phyloP scores from a whole-genome alignment of 2,888 invertebrate species.

The Chymomyza caudatula region DNA sequence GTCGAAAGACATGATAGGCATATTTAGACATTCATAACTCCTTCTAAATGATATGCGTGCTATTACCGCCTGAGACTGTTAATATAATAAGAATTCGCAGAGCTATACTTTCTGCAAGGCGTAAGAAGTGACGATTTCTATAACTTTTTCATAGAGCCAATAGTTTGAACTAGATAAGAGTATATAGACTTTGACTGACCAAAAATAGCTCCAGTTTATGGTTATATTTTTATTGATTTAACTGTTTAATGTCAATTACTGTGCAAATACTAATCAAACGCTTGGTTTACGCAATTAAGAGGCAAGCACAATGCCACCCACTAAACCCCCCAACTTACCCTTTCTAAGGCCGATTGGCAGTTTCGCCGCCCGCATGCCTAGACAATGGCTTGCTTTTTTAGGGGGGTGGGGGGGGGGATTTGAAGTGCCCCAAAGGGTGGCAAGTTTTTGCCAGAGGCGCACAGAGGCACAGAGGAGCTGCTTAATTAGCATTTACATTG shows the following conservation, averaged over 20 bases:
- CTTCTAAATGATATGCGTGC: too few relatives aligned
- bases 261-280: conserved; percentile 66
- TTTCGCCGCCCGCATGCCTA: neutral
- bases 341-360: neutral
- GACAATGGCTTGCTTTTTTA: neutral
- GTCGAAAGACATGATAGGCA: too few relatives aligned
- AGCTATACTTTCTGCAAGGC: too few relatives aligned
- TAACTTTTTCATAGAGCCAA: too few relatives aligned
- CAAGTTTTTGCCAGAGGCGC: neutral
- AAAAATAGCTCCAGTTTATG: neutral
- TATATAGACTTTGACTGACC: neutral
- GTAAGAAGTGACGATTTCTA: too few relatives aligned
- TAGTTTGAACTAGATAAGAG: too few relatives aligned
- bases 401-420: too few relatives aligned
- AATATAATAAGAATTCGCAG: too few relatives aligned
- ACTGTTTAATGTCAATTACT: conserved; percentile 66
- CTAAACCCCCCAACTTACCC: neutral
- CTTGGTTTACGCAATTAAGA: conserved; percentile 64
- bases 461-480: neutral
- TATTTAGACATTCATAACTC: too few relatives aligned
- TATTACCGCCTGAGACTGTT: too few relatives aligned
- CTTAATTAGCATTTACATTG: conserved; percentile 66
- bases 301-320: conserved; percentile 30
- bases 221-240: conserved; percentile 64
- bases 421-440: too few relatives aligned